phyloP scores from a whole-genome alignment of 2,888 invertebrate genomes.

The Drosophila buzzatii region DNA sequence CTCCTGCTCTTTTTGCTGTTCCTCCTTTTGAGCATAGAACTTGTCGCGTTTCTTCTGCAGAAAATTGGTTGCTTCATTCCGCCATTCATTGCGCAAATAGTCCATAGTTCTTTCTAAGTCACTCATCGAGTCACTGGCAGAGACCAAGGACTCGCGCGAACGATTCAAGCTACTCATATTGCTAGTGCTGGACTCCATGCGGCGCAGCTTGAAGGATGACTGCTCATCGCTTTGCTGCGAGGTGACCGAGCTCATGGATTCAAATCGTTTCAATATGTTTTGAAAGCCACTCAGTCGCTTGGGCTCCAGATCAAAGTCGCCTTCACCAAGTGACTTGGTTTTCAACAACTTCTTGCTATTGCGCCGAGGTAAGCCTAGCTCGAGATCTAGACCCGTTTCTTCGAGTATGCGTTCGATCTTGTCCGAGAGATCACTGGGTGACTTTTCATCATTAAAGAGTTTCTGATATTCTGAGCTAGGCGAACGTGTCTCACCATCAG shows the following conservation, averaged over 20 bases:
- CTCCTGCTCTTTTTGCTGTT: conserved; percentile 46
- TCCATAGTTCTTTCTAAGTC: conserved; percentile 85
- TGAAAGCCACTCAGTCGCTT: conserved; percentile 72
- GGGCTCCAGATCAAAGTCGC: conserved; percentile 68
- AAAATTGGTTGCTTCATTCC: conserved; percentile 83
- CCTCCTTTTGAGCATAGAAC: conserved; percentile 76
- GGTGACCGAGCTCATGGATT: conserved; percentile 82
- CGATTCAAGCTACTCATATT: conserved; percentile 81
- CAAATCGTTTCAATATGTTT: conserved; percentile 82
- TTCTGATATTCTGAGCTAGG: conserved; percentile 84
- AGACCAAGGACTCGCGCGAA: conserved; percentile 79
- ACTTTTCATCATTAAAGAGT: conserved; percentile 84
- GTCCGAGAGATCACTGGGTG: conserved; percentile 84
- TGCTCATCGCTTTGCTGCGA: conserved; percentile 75
- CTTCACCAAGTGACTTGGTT: conserved; percentile 81
- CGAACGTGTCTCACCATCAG: conserved; percentile 75
- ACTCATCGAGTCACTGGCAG: conserved; percentile 77
- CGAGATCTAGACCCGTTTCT: conserved; percentile 82
- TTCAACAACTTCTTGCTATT: conserved; percentile 76
- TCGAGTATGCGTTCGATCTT: conserved; percentile 83
- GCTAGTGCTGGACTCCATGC: conserved; percentile 81
- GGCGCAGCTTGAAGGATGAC: conserved; percentile 71
- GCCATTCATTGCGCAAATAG: conserved; percentile 84
- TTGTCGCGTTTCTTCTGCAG: conserved; percentile 83
- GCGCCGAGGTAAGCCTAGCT: conserved; percentile 74